Percentiles rank a stretch among this genome's conserved stretches.
Conservation (phyloP, 2,113 vertebrate species). For the Calonectris borealis region DNA sequence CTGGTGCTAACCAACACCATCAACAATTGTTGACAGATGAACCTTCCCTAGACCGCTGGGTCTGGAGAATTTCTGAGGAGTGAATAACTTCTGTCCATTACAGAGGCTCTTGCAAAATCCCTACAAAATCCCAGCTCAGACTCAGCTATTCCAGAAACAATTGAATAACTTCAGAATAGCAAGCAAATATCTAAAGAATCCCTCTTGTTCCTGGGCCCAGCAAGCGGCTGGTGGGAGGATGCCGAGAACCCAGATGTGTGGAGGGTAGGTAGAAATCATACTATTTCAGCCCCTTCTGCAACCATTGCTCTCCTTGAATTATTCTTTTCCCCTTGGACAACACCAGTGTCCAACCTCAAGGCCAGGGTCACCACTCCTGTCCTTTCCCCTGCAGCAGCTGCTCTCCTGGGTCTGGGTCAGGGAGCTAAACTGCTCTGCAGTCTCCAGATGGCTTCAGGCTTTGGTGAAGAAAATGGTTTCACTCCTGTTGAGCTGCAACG, state of each 20-base stretch:
- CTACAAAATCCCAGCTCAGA: neutral
- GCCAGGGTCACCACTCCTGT: neutral
- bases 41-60: neutral
- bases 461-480: neutral
- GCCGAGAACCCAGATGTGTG: neutral
- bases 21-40: neutral
- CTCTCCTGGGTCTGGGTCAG: neutral
- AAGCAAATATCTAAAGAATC: neutral
- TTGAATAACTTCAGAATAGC: neutral
- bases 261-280: neutral
- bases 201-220: neutral
- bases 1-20: neutral
- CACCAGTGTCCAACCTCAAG: neutral
- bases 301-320: neutral
- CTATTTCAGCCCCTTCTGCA: neutral
- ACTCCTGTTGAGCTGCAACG: neutral
- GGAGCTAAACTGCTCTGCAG: neutral
- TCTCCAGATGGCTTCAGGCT: neutral
- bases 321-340: neutral
- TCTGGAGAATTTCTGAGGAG: neutral
- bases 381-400: neutral
- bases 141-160: constrained; percentile 8
- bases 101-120: constrained; percentile 20
- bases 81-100: neutral
- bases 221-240: neutral